Evolutionary conservation across 2,888 invertebrate genomes (phyloP).

Genomic region (Andricus quercusramuli): DNA sequence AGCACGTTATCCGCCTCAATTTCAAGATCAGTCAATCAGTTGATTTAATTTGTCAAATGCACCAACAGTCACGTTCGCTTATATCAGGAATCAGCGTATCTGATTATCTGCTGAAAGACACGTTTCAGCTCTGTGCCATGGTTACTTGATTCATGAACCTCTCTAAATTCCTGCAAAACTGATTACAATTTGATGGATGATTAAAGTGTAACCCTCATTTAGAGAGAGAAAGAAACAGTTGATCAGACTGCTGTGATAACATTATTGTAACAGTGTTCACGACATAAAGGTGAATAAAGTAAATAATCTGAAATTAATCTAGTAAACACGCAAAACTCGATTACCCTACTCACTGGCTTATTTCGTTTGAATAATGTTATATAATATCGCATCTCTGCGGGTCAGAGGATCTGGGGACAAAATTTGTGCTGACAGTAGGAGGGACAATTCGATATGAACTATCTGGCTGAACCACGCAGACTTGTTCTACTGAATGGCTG

Average conservation of each 20-base stretch:
- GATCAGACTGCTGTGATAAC: too few species aligned
- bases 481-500: constrained; percentile 9
- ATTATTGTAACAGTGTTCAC: neutral
- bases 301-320: constrained; percentile 3
- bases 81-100: constrained; percentile 17
- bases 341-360: neutral
- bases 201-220: too few species aligned
- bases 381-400: neutral
- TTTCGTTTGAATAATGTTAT: constrained; percentile 9
- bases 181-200: too few species aligned
- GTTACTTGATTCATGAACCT: too few species aligned
- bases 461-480: constrained; percentile 2
- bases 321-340: neutral
- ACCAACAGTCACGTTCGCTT: constrained; percentile 9
- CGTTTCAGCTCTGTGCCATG: too few species aligned
- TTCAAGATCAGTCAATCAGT: too few species aligned
- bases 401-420: neutral
- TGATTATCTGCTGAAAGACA: constrained; percentile 30
- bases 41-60: constrained; percentile 12
- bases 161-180: too few species aligned
- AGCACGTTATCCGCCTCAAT: too few species aligned
- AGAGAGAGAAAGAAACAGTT: too few species aligned
- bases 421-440: neutral
- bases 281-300: neutral
- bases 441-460: neutral